A percentile compares a stretch with the other conserved stretches of the same genome.
Evolutionary conservation across 1,140 invertebrate species (phyloP).

Genomic region (Bombus polaris): DNA sequence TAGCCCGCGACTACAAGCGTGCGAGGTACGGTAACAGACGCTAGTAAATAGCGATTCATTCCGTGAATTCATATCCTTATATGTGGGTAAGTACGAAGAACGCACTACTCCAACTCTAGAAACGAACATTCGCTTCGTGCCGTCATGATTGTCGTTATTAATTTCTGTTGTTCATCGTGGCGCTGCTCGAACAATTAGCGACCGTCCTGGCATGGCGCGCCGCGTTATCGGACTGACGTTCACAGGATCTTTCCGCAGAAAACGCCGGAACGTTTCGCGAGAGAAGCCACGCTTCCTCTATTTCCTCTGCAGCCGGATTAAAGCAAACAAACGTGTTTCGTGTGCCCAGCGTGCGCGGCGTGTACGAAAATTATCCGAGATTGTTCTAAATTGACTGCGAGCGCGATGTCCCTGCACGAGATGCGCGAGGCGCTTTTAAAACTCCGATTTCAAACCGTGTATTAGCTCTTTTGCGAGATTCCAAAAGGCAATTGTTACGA

Average conservation of each 20-base stretch:
- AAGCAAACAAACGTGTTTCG: constrained; percentile 10
- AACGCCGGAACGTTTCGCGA: neutral
- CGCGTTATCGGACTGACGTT: neutral
- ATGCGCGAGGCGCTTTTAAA: constrained; percentile 2
- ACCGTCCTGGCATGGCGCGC: neutral
- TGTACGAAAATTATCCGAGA: constrained; percentile 14
- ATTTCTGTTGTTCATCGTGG: constrained; percentile 37
- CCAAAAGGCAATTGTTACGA: too few species aligned
- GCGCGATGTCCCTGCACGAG: neutral
- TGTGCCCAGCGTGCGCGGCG: neutral
- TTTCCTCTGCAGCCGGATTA: neutral
- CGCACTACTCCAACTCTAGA: neutral
- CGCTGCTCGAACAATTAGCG: constrained; percentile 38
- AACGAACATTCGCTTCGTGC: neutral
- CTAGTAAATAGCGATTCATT: constrained; percentile 54
- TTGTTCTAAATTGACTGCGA: neutral
- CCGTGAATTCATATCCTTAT: constrained; percentile 31
- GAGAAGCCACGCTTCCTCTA: neutral
- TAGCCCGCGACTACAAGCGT: neutral
- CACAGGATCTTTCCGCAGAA: neutral
- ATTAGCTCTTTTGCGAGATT: neutral
- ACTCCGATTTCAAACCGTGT: neutral
- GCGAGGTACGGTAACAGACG: neutral
- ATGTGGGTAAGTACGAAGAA: neutral
- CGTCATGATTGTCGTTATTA: constrained; percentile 39